phyloP scores from a whole-genome alignment of 2,888 invertebrate species.

The Andrena bicolor region DNA sequence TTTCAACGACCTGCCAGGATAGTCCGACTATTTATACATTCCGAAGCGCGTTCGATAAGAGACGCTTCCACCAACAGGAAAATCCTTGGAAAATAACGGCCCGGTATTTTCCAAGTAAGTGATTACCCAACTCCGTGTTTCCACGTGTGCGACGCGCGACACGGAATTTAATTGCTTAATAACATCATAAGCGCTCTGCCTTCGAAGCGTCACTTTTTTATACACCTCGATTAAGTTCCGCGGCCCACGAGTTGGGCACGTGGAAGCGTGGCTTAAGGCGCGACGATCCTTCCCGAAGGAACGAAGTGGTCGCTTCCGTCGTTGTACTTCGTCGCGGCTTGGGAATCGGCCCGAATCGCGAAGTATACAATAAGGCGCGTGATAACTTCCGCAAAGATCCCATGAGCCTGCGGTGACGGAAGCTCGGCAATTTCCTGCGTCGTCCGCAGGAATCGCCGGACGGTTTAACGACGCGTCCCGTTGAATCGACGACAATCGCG shows the following conservation, averaged over 20 bases:
- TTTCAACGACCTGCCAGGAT: background rate
- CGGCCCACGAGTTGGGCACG: background rate
- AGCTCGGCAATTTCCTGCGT: constrained; percentile 20
- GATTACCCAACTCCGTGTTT: background rate
- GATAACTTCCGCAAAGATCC: constrained; percentile 20
- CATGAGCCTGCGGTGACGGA: constrained; percentile 16
- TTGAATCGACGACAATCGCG: background rate
- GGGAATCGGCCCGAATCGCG: background rate
- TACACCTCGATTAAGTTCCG: too few species aligned
- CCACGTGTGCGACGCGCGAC: background rate
- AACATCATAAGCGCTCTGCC: too few species aligned
- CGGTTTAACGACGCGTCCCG: background rate
- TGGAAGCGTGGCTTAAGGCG: background rate
- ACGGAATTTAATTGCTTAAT: background rate
- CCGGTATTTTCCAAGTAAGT: background rate
- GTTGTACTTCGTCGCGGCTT: background rate
- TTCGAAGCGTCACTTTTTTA: too few species aligned
- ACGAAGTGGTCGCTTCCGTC: background rate
- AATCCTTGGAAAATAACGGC: background rate
- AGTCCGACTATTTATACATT: too few species aligned
- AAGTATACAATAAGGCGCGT: background rate
- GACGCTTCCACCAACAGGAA: background rate
- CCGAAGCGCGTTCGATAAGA: background rate
- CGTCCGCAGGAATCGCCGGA: background rate
- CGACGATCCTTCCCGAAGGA: background rate